Base-by-base conservation (phyloP, 2,797 vertebrate species). In the Eupleurogrammus muticus region DNA sequence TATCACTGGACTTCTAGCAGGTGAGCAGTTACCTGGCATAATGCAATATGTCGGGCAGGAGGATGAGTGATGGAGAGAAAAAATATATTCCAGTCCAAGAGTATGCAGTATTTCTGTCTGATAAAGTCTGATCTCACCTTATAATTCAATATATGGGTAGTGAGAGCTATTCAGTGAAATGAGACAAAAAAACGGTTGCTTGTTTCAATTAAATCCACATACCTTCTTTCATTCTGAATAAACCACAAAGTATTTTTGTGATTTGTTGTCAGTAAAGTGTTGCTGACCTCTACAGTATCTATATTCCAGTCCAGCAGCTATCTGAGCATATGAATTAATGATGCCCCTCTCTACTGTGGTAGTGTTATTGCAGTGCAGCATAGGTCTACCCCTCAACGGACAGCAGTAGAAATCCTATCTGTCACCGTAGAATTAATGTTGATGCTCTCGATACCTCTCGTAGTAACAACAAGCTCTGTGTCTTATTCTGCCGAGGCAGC, bases 311-410 rank as follows among this genome's bases (percentile, higher is more conserved):
- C 65, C 24, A 70, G 65, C 42, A 80, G 35, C 67, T 75, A 61
- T 73, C 67, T n/a, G 50, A 59, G 55, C 59, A 66, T 72, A 88
- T 92, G 69, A 70, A 91, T 92, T 83, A 92, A 76, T 87, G 40
- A 91, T 83, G 64, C 24, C 36, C 20, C 28, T 55, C 47, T 74
- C 49, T 40, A 12, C 82, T 52, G 75, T 70, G 66, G 17, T 54
- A 65, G 74, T 76, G 79, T 83, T 87, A 73, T 66, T 77, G 75
- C 80, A 76, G 62, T 55, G 50, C 20, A 53, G 40, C 0, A 17
- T 5, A 42, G 65, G 55, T 51, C 61, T 23, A 34, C 28, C 38
- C 38, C 46, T 21, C 34, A 23, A 19, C 42, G 23, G 23, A 47
- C 50, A 70, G 55, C n/a, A 0, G 52, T 2, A 47, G 65, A 55